phyloP scores from a whole-genome alignment of 2,113 vertebrate species.

The Apistogramma diplotaenia region DNA sequence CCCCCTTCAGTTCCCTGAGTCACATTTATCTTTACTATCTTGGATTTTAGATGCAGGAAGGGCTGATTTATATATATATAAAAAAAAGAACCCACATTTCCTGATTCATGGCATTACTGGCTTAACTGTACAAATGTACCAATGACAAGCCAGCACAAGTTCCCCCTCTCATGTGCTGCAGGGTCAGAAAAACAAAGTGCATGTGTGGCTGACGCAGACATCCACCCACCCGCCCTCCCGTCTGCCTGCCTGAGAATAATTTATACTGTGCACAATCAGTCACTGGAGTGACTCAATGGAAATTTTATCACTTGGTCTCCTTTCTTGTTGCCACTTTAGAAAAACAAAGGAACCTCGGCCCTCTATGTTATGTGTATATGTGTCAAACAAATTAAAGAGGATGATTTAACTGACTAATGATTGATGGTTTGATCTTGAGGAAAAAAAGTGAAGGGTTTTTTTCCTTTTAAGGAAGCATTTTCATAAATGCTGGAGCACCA shows the following conservation, averaged over 20 bases:
- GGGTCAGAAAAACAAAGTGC: conserved; percentile 41
- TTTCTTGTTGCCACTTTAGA: not conserved
- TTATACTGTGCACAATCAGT: not conserved
- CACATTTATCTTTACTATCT: not conserved
- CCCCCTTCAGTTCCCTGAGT: rapidly evolving
- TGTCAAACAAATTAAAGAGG: not conserved
- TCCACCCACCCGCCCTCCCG: not conserved
- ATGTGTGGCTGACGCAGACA: conserved; percentile 3
- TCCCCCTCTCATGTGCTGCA: conserved; percentile 1
- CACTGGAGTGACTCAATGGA: conserved; percentile 24
- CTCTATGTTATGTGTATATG: not conserved
- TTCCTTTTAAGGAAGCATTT: conserved; percentile 47
- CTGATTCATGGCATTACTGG: not conserved
- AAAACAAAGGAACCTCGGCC: not conserved
- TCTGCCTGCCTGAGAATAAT: not conserved
- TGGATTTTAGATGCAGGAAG: not conserved
- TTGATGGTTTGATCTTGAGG: not conserved
- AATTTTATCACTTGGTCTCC: not conserved
- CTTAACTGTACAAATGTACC: conserved; percentile 1
- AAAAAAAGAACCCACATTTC: rapidly evolving
- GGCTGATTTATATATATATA: not conserved
- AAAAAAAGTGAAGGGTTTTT: not conserved
- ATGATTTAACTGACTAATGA: not conserved
- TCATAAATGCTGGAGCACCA: not conserved
- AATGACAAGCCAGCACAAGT: conserved; percentile 53